phyloP scores from a whole-genome alignment of 2,113 vertebrate species.

The Saguinus imperator region DNA sequence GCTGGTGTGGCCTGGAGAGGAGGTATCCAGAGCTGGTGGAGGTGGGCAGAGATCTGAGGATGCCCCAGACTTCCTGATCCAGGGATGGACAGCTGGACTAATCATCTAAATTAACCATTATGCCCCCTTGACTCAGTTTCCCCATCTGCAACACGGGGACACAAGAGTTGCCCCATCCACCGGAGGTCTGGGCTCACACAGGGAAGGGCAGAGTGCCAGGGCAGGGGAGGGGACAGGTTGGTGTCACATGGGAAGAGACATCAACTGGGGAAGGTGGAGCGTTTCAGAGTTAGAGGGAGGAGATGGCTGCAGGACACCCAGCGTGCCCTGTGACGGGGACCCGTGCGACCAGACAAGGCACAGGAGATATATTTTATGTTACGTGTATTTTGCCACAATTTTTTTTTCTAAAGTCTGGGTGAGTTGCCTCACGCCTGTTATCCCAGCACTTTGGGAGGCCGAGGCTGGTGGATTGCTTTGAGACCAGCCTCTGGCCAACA shows the following conservation, averaged over 20 bases:
- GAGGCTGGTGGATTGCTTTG: accelerated
- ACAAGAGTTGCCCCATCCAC: no score
- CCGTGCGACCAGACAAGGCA: accelerated
- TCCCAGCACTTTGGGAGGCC: neutral
- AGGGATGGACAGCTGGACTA: neutral
- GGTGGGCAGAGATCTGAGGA: neutral
- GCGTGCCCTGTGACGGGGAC: accelerated
- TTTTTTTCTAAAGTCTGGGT: neutral
- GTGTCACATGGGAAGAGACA: accelerated
- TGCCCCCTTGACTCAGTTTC: neutral
- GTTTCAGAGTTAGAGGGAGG: neutral
- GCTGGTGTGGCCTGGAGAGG: neutral
- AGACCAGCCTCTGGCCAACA: neutral
- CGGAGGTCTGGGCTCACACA: neutral
- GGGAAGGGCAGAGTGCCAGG: neutral
- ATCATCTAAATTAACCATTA: accelerated
- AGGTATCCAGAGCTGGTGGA: neutral
- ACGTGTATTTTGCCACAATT: neutral
- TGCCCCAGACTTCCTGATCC: neutral
- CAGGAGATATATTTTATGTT: no score
- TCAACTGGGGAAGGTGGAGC: neutral
- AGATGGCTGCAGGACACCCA: accelerated
- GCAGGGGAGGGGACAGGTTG: no score
- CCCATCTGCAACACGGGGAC: accelerated
- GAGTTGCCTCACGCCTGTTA: neutral